Evolutionary conservation across 37 sponge, comb jelly and placozoan genomes (phyloP).

Genomic region (Ianthella basta): DNA sequence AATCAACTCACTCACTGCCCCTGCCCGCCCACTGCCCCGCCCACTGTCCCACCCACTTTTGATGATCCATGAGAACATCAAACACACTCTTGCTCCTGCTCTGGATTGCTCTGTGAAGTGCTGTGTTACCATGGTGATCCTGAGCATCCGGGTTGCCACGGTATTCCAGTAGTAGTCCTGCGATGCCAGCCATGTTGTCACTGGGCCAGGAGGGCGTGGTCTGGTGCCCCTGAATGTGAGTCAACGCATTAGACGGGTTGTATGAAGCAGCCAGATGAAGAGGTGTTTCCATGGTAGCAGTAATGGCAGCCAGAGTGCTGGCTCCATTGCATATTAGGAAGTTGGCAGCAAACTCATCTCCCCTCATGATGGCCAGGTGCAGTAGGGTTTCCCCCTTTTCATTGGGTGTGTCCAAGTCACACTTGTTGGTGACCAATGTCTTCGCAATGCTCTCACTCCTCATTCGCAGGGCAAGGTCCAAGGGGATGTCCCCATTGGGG

Average conservation of each 20-base stretch:
- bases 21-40: too few relatives aligned
- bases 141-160: slow-evolving; percentile 86
- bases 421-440: slow-evolving; percentile 82
- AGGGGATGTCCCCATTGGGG: slow-evolving; percentile 72
- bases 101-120: slow-evolving; percentile 76
- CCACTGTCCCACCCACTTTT: neutral
- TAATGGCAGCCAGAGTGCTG: slow-evolving; percentile 55
- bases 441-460: slow-evolving; percentile 85
- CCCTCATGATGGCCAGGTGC: slow-evolving; percentile 85
- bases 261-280: slow-evolving; percentile 86
- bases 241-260: slow-evolving; percentile 26
- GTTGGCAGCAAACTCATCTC: slow-evolving; percentile 84
- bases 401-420: slow-evolving; percentile 78
- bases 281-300: slow-evolving; percentile 58
- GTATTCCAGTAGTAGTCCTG: slow-evolving; percentile 77
- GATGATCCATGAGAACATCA: slow-evolving; percentile 66
- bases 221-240: neutral
- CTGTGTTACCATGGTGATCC: slow-evolving; percentile 72
- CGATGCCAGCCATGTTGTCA: slow-evolving; percentile 69
- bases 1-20: slow-evolving; percentile 12
- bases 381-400: slow-evolving; percentile 77
- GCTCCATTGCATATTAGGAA: slow-evolving; percentile 90
- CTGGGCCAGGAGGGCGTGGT: slow-evolving; percentile 59
- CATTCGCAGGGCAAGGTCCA: slow-evolving; percentile 84
- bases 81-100: slow-evolving; percentile 64